A percentile compares a stretch with the other conserved stretches of the same genome.
Conservation (phyloP, 2,888 invertebrate species). For the Rhagonycha fulva region DNA sequence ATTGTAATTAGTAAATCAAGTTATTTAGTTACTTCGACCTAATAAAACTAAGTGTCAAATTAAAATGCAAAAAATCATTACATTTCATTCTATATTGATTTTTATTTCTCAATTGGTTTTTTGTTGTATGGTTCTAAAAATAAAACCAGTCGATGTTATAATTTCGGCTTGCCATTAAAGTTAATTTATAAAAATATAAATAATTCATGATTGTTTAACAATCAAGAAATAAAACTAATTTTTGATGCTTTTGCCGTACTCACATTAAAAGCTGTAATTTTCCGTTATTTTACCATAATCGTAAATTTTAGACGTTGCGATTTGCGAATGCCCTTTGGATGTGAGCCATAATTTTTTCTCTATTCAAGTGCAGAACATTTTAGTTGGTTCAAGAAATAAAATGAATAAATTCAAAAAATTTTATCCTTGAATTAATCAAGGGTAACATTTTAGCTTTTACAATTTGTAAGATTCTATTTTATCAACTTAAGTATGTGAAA, state of each 20-base stretch:
- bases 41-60: not conserved
- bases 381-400: not conserved
- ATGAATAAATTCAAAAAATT: not conserved
- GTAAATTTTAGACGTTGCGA: not conserved
- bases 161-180: not conserved
- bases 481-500: not conserved
- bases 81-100: not conserved
- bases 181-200: not conserved
- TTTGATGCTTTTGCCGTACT: not conserved
- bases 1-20: not conserved
- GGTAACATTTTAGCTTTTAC: not conserved
- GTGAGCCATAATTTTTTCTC: not conserved
- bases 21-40: not conserved
- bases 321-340: not conserved
- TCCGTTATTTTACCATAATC: not conserved
- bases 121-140: not conserved
- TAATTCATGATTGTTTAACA: not conserved
- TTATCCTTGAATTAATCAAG: not conserved
- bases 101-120: not conserved
- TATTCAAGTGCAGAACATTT: not conserved
- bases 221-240: not conserved
- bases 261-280: not conserved
- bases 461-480: not conserved
- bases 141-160: not conserved
- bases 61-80: not conserved